phyloP scores from a whole-genome alignment of 2,113 vertebrate genomes.

The Hemibagrus wyckioides region DNA sequence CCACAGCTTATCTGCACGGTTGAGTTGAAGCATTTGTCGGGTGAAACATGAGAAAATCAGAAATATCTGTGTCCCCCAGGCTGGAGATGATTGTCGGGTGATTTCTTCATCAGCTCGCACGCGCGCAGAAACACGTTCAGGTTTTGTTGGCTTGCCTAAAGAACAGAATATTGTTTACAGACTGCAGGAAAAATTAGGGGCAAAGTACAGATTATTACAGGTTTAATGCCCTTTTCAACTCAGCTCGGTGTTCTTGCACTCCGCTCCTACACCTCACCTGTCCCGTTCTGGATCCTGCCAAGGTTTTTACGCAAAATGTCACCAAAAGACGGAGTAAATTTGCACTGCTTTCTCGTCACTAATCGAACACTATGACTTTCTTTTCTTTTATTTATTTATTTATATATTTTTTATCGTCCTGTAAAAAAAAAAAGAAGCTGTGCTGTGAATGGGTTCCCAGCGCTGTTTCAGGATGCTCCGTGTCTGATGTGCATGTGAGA shows the following conservation, averaged over 20 bases:
- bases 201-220: neutral
- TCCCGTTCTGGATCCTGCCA: slow-evolving; percentile 17
- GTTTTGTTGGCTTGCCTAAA: slow-evolving; percentile 1
- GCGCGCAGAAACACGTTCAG: neutral
- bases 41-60: neutral
- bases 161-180: neutral
- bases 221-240: slow-evolving; percentile 9
- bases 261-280: slow-evolving; percentile 38
- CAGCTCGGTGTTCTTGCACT: neutral
- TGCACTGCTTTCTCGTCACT: neutral
- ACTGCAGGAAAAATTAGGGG: neutral
- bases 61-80: neutral
- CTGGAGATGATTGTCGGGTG: neutral
- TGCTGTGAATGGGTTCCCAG: neutral
- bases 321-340: neutral
- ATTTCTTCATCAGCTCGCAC: neutral
- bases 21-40: slow-evolving; percentile 18
- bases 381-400: too few relatives aligned
- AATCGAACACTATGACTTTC: neutral
- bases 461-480: slow-evolving; percentile 25
- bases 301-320: neutral
- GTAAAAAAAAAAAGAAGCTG: too few relatives aligned
- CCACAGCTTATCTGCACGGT: slow-evolving; percentile 8
- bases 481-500: neutral
- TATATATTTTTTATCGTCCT: neutral